A percentile compares a stretch with the other conserved stretches of the same genome.
phyloP scores from a whole-genome alignment of 2,888 invertebrate species.

The Pyrgus malvae region DNA sequence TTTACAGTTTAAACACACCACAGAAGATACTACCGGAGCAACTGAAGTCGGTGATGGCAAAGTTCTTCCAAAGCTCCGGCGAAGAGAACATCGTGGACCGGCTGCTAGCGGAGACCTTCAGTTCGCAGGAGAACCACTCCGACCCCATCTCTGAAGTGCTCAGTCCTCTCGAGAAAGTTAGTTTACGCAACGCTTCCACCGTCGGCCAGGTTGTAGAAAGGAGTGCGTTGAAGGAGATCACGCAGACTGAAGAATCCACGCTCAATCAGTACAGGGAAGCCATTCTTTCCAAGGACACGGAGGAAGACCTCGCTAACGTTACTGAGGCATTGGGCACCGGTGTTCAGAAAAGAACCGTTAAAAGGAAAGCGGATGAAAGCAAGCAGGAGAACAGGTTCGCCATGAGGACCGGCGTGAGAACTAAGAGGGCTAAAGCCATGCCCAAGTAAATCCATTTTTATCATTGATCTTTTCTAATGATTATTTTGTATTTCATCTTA shows the following conservation, averaged over 20 bases:
- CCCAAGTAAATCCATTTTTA: too few species aligned
- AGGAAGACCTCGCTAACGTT: conserved; percentile 36
- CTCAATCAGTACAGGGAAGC: conserved; percentile 55
- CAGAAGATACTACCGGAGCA: conserved; percentile 43
- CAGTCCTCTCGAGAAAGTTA: conserved; percentile 49
- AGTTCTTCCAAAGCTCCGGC: conserved; percentile 41
- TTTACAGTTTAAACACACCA: conserved; percentile 42
- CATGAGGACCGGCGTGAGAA: conserved; percentile 40
- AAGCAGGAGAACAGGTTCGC: conserved; percentile 23
- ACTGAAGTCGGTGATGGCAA: conserved; percentile 41
- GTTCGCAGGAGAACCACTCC: conserved; percentile 42
- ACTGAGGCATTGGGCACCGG: neutral
- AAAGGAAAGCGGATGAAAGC: conserved; percentile 42
- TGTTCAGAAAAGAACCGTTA: conserved; percentile 29
- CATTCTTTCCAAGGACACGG: conserved; percentile 38
- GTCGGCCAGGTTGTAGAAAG: conserved; percentile 43
- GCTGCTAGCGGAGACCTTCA: conserved; percentile 49
- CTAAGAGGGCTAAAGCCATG: conserved; percentile 40
- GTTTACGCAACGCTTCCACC: conserved; percentile 46
- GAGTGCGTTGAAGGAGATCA: conserved; percentile 4
- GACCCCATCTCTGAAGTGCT: conserved; percentile 55
- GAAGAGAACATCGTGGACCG: conserved; percentile 47
- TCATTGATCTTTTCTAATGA: too few species aligned
- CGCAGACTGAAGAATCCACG: conserved; percentile 41
- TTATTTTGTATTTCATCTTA: too few species aligned